A percentile compares a stretch with the other conserved stretches of the same genome.
These are phyloP conservation scores for Hylaeus anthracinus DNA, from an alignment of 1,140 invertebrate species.

Conservation along the genomic window DNA sequence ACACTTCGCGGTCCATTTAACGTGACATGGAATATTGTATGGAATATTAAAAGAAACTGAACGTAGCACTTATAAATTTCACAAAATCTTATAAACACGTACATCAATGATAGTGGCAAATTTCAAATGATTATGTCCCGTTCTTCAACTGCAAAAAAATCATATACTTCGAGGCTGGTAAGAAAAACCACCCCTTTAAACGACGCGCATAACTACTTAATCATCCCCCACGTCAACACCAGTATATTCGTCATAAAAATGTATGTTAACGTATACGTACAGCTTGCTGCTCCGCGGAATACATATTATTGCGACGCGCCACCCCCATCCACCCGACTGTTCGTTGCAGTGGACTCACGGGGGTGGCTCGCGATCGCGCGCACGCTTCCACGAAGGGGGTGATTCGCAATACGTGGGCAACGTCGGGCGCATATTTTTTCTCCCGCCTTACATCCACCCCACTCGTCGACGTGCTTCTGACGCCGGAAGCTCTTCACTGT, in stretches of 20 bases:
- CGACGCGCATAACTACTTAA: too few relatives aligned
- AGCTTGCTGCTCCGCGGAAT: slow-evolving; percentile 36
- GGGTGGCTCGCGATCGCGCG: slow-evolving; percentile 8
- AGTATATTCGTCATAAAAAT: slow-evolving; percentile 69
- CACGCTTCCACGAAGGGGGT: slow-evolving; percentile 27
- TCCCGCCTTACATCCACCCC: slow-evolving; percentile 12
- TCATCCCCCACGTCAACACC: not conserved
- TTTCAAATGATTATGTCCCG: too few relatives aligned
- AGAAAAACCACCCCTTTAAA: too few relatives aligned
- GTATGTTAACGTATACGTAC: slow-evolving; percentile 65
- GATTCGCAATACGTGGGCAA: slow-evolving; percentile 40
- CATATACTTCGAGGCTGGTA: too few relatives aligned
- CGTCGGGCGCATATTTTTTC: slow-evolving; percentile 54
- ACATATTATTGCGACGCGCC: slow-evolving; percentile 56
- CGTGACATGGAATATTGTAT: too few relatives aligned
- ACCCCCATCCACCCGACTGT: slow-evolving; percentile 14
- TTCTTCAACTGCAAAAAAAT: too few relatives aligned
- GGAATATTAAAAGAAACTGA: too few relatives aligned
- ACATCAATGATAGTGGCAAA: too few relatives aligned
- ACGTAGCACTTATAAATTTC: too few relatives aligned
- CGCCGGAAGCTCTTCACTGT: slow-evolving; percentile 20
- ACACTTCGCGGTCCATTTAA: too few relatives aligned
- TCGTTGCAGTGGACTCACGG: slow-evolving; percentile 41
- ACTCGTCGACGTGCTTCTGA: slow-evolving; percentile 1
- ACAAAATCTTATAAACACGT: too few relatives aligned